Evolutionary conservation across 1,140 invertebrate genomes (phyloP).

Genomic region (Tetraneura akinire): DNA sequence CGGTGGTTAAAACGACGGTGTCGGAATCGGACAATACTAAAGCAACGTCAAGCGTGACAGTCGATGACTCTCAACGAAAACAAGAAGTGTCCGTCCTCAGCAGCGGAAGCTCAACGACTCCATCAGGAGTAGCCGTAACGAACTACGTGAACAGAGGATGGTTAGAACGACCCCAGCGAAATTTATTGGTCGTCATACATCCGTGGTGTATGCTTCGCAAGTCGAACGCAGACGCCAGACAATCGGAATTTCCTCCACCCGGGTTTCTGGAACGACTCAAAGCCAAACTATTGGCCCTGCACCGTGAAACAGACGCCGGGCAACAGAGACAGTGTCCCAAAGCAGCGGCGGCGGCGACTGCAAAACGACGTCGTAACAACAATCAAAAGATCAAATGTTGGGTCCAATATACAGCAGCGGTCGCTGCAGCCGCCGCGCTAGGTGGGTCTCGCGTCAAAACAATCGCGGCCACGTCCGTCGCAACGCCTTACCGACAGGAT

Average conservation of each 20-base stretch:
- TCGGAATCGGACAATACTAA: background rate
- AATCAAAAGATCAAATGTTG: conserved; percentile 19
- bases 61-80: too few relatives aligned
- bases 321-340: background rate
- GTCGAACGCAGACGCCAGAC: background rate
- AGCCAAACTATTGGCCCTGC: conserved; percentile 7
- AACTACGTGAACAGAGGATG: background rate
- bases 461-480: background rate
- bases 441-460: background rate
- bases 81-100: background rate
- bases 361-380: background rate
- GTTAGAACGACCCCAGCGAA: background rate
- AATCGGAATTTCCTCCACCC: conserved; percentile 25
- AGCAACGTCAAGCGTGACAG: too few relatives aligned
- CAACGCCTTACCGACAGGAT: background rate
- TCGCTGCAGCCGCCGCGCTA: background rate
- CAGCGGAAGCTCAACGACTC: background rate
- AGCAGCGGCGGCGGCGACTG: background rate
- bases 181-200: conserved; percentile 21
- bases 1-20: background rate
- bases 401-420: background rate
- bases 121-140: background rate
- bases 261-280: conserved; percentile 5
- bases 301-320: background rate
- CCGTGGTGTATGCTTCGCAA: conserved; percentile 29